Evolutionary conservation across 2,113 vertebrate genomes (phyloP), one percentile per base, ranked within the genome.

Genomic region (Campylomormyrus tamandua): DNA sequence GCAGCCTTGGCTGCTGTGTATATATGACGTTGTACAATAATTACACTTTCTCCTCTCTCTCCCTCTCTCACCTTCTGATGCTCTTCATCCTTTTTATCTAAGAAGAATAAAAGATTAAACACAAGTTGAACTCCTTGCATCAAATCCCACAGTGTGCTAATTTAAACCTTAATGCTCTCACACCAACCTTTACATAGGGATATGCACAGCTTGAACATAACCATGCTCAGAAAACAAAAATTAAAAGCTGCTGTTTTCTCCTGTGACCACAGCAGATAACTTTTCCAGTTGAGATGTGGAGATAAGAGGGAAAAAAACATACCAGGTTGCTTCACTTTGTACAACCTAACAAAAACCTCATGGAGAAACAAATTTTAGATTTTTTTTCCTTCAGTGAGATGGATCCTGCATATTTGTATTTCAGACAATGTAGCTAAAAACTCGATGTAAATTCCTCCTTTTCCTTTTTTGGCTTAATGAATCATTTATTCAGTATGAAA

Each of bases 401-500:
- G 97, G 97, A 98, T 98, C 98, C 97, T 98, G 97, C 98, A 98
- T 98, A 98, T 99, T 99, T 99, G 98, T 99, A 99, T 99, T 99
- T 98, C 97, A 97, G 97, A 99, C 96, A 96, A 98, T 99, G 98
- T 99, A 99, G 98, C 98, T 99, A 98, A 98, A 97, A 97, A 97
- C 97, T 97, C 98, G 98, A 98, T 99, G 98, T 99, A 99, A 99
- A 99, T 98, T 98, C 97, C 97, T 98, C 97, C 97, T 96, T 97
- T 95, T 96, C 96, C 96, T 98, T 98, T 96, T 98, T 98, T 98
- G 97, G 97, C 98, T 99, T 98, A 99, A 99, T 98, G 97, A 99
- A 98, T 99, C 98, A 99, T 99, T 99, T 99, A 99, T 99, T 99
- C 98, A 98, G 97, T 99, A 99, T 99, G 97, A 99, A 98, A 99